These are phyloP conservation scores for Apis laboriosa DNA, from an alignment of 1,140 invertebrate genomes.

Conservation along the genomic window DNA sequence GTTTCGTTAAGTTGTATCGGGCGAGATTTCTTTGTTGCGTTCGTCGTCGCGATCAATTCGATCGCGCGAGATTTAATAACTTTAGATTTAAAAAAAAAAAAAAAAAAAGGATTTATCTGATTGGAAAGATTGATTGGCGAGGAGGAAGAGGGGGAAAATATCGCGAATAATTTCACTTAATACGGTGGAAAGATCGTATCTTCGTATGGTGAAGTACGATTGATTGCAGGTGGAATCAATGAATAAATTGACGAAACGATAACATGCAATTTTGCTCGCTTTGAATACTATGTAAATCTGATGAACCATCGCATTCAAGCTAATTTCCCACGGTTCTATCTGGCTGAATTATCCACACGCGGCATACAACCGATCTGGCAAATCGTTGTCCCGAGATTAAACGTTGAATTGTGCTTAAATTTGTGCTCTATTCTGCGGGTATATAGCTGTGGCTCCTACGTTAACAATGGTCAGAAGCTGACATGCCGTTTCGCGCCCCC, in stretches of 20 bases:
- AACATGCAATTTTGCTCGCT: neutral
- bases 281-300: neutral
- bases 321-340: conserved; percentile 1
- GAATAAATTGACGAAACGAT: neutral
- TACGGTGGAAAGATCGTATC: neutral
- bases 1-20: no score
- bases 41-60: no score
- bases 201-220: neutral
- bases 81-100: no score
- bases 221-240: neutral
- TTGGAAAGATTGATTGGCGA: no score
- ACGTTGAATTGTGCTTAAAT: conserved; percentile 51
- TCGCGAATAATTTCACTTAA: neutral
- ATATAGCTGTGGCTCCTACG: conserved; percentile 19
- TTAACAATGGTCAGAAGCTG: conserved; percentile 51
- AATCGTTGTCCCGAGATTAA: conserved; percentile 16
- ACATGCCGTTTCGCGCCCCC: conserved; percentile 33
- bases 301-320: conserved; percentile 10
- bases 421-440: conserved; percentile 24
- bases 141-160: no score
- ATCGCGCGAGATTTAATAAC: no score
- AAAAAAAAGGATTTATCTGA: no score
- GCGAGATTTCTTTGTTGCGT: neutral
- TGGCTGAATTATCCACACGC: conserved; percentile 14
- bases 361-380: conserved; percentile 31